Base-by-base conservation (phyloP, 2,113 vertebrate species). In the Hypanus sabinus region DNA sequence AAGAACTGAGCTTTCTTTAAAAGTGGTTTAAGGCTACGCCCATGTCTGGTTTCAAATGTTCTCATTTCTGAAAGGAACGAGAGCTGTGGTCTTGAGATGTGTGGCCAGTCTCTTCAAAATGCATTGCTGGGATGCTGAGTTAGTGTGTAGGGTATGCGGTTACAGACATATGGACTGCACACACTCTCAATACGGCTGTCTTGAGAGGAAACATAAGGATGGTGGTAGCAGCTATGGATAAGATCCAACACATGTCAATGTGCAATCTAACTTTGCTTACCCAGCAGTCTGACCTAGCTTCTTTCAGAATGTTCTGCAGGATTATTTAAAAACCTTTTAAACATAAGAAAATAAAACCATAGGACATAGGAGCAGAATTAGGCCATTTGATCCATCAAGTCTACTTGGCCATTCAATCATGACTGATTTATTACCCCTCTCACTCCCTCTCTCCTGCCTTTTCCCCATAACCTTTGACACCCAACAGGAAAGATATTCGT, bases 31-130 rank as follows among this genome's bases (percentile, higher is more conserved):
- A 27, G 46, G 20, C 55, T 83, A 88, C 30, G n/a, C 85, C 85
- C 85, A n/a, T 88, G 11, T n/a, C 57, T 62, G 85, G 20, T 83
- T 57, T 27, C 85, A 92, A 71, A n/a, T 24, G 1, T 71, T 65
- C 62, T 90, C n/a, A 33, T 65, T 93, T 46, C n/a, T 93, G 65
- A 73, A 93, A 38, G 90, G 90, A 93, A 93, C 3, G 68, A 93
- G 9, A 73, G 30, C 33, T 11, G 16, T 46, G 36, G 22, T 36
- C 20, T 73, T 46, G 5, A 46, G 46, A 38, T 71, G 11, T 71
- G 36, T 93, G 22, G 3, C 46, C 18, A 73, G 12, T 24, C 4
- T 62, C 27, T 27, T 38, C 33, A 38, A 36, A 71, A 38, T 60
- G 30, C n/a, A 90, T 20, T 68, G 87, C 27, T 22, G 88, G 22